A percentile compares a stretch with the other conserved stretches of the same genome.
Conservation (phyloP, 35 echinoderm and acorn worm genomes). For the Lytechinus pictus region DNA sequence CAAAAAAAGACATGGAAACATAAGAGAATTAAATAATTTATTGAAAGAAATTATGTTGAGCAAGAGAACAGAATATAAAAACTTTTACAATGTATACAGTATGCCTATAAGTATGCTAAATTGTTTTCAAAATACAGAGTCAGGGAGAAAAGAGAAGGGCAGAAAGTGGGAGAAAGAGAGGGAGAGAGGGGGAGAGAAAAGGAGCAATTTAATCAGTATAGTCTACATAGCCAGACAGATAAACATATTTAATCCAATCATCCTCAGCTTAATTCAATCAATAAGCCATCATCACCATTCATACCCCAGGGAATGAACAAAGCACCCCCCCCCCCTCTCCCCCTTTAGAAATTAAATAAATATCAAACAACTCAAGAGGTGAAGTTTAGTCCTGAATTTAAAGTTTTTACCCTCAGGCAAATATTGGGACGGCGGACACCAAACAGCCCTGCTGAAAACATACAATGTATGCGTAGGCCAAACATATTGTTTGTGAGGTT, state of each 20-base stretch:
- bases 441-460: not conserved
- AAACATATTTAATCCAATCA: conserved; percentile 34
- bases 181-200: not conserved
- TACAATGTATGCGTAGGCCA: not conserved
- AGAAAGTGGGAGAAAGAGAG: too few species aligned
- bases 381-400: not conserved
- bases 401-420: not conserved
- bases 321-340: not conserved
- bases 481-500: too few species aligned
- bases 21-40: not conserved
- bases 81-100: too few species aligned
- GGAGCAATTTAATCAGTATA: conserved; percentile 16
- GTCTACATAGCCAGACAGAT: conserved; percentile 37
- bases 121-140: not conserved
- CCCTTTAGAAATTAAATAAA: not conserved
- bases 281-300: conserved; percentile 19
- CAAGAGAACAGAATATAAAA: not conserved
- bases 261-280: conserved; percentile 7
- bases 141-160: not conserved
- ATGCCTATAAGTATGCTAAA: too few species aligned
- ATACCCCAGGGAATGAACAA: not conserved
- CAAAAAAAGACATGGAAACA: not conserved
- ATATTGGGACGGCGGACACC: not conserved
- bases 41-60: not conserved
- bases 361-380: not conserved